These are phyloP conservation scores for Leptopilina myrica DNA, from an alignment of 2,888 invertebrate species.

Conservation along the genomic window DNA sequence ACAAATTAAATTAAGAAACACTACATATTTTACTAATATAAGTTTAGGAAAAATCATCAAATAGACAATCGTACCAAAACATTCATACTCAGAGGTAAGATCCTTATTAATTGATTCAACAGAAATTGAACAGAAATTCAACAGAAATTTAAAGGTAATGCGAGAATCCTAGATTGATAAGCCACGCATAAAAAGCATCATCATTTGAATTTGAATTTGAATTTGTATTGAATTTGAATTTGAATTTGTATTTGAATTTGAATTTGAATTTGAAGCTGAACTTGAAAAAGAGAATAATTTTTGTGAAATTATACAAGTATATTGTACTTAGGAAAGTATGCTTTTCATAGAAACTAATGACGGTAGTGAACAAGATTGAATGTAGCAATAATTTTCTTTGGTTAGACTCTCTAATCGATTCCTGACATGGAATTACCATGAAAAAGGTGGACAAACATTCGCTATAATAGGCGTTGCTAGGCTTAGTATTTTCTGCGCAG, in stretches of 20 bases:
- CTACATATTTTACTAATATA: slow-evolving; percentile 67
- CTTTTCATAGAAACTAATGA: slow-evolving; percentile 33
- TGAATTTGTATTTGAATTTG: no score
- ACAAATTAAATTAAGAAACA: slow-evolving; percentile 72
- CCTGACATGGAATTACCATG: slow-evolving; percentile 33
- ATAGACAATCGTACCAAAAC: slow-evolving; percentile 39
- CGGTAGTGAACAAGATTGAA: slow-evolving; percentile 34
- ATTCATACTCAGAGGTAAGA: slow-evolving; percentile 39
- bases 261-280: neutral
- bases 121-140: neutral
- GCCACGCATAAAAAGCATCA: slow-evolving; percentile 18
- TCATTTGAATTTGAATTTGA: neutral
- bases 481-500: slow-evolving; percentile 36
- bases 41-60: slow-evolving; percentile 36
- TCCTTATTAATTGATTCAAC: slow-evolving; percentile 18
- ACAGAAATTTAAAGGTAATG: slow-evolving; percentile 5
- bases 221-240: no score
- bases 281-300: slow-evolving; percentile 27
- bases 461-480: slow-evolving; percentile 37
- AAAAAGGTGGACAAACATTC: slow-evolving; percentile 39
- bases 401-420: slow-evolving; percentile 37
- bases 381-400: slow-evolving; percentile 33
- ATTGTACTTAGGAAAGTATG: slow-evolving; percentile 7
- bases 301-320: slow-evolving; percentile 36
- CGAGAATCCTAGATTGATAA: slow-evolving; percentile 24